Evolutionary conservation across 2,888 invertebrate species (phyloP), one percentile per base, ranked within the genome.

Genomic region (Hipparchia semele): DNA sequence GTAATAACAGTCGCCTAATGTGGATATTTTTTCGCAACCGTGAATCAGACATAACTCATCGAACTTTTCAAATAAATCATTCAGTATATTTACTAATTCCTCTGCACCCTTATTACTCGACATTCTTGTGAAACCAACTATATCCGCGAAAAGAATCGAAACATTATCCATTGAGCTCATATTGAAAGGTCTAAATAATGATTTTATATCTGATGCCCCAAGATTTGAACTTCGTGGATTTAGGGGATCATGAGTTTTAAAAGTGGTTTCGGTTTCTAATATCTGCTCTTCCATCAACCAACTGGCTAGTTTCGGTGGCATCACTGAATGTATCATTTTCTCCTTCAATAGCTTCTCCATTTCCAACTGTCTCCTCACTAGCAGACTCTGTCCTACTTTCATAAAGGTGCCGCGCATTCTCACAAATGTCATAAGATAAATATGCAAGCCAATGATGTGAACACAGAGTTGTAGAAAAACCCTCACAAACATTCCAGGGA

Each of bases 121-220:
- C 99, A 99, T 99, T 86, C 96, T 97, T 0, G 99, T 99, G 88
- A 99, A 99, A 56, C 99, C 99, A 39, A 99, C 99, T 83, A 99
- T 99, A 87, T 99, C 99, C 49, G 99, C 99, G 87, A 99, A 99
- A 65, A 99, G 92, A 83, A 99, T 99, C 90, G 98, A 98, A 62
- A 99, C 99, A 86, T 98, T 96, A 79, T 98, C 98, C 98, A 99
- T 98, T 72, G 97, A 96, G 87, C 97, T 97, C 99, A 99, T 99
- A 84, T 99, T 99, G 88, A 99, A 99, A 7, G 99, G 98, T 59
- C 99, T 95, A 89, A 99, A 99, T 68, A 98, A 92, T 0, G 98
- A 96, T 81, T 96, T 96, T 45, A 98, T 96, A 84, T 97, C 96
- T 54, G 95, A 95, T 58, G 92, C 95, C 80, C 94, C 95, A 4